Conservation (phyloP, 2,113 vertebrate species). For the Scortum barcoo region DNA sequence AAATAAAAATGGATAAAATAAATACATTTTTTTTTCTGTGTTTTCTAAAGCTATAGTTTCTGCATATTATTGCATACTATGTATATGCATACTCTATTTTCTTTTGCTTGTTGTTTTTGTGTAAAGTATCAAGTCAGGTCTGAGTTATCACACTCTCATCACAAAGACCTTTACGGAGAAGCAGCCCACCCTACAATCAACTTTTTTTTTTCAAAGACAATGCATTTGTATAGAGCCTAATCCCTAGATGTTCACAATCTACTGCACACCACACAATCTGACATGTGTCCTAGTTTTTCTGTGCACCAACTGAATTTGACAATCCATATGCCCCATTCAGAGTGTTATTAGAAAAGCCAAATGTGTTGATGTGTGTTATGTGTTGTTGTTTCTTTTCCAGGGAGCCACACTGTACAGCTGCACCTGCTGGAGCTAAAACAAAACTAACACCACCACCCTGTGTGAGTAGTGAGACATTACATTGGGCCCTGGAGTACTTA, state of each 20-base stretch:
- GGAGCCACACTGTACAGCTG: neutral
- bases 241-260: neutral
- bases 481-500: neutral
- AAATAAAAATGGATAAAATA: too few relatives aligned
- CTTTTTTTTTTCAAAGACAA: neutral
- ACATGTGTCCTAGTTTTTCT: neutral
- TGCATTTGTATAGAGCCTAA: neutral
- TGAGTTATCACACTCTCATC: neutral
- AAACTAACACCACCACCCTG: slow-evolving; percentile 41
- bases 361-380: too few relatives aligned
- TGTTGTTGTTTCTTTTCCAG: too few relatives aligned
- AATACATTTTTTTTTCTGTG: too few relatives aligned
- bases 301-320: neutral
- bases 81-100: too few relatives aligned
- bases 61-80: neutral
- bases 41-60: neutral
- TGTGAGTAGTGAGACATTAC: slow-evolving; percentile 17
- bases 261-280: neutral
- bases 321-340: neutral
- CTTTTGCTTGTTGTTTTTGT: neutral
- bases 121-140: neutral
- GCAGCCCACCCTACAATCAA: neutral
- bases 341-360: neutral
- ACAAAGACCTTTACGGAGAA: neutral
- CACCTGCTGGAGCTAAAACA: neutral